phyloP scores from a whole-genome alignment of 1,140 invertebrate genomes.

The Euwallacea fornicatus region DNA sequence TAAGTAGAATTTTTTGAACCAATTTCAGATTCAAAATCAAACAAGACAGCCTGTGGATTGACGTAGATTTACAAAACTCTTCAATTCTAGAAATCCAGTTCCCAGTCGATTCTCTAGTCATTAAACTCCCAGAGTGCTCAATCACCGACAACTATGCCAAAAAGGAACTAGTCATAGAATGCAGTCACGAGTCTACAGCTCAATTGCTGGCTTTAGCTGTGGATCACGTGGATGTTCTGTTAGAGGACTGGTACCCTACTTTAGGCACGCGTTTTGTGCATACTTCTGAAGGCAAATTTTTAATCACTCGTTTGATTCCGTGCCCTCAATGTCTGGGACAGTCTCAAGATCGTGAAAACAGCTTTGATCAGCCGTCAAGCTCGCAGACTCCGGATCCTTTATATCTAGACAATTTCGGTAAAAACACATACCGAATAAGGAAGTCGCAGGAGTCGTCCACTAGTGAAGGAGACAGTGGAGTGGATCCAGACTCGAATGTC shows the following conservation, averaged over 20 bases:
- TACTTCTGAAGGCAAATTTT: conserved; percentile 91
- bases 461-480: conserved; percentile 78
- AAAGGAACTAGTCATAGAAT: conserved; percentile 48
- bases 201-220: conserved; percentile 89
- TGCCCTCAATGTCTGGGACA: conserved; percentile 79
- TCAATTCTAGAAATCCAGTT: conserved; percentile 90
- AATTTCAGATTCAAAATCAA: conserved; percentile 69
- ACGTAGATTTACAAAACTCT: conserved; percentile 77
- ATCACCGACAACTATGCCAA: conserved; percentile 66
- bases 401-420: conserved; percentile 37
- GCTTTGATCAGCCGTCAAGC: conserved; percentile 36
- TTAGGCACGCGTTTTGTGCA: conserved; percentile 92
- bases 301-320: conserved; percentile 93
- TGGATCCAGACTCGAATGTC: conserved; percentile 70
- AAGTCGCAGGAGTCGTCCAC: conserved; percentile 73
- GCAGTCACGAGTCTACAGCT: conserved; percentile 72
- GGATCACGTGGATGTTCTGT: conserved; percentile 93
- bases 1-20: neutral
- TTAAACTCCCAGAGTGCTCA: conserved; percentile 59
- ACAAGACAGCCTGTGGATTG: conserved; percentile 81
- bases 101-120: conserved; percentile 73
- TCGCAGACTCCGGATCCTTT: conserved; percentile 40
- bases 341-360: conserved; percentile 33
- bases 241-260: conserved; percentile 98
- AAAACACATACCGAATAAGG: conserved; percentile 49